Evolutionary conservation across 2,888 invertebrate species (phyloP).

Genomic region (Eutolmus rufibarbis): DNA sequence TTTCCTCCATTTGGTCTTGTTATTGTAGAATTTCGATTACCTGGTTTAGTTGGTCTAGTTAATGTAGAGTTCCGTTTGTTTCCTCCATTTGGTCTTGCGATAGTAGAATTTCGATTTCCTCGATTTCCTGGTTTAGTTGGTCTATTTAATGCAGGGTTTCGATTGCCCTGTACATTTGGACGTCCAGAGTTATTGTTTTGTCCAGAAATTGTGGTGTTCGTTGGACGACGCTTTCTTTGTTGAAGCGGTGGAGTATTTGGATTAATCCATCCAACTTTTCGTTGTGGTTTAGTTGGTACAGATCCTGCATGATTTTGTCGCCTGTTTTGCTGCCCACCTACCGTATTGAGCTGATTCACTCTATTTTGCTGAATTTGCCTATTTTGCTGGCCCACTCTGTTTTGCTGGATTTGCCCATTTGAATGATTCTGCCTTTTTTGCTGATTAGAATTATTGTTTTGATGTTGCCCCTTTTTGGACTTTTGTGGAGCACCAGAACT

Average conservation of each 20-base stretch:
- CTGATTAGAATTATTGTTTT: neutral
- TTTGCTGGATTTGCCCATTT: neutral
- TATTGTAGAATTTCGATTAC: no score
- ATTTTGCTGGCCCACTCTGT: neutral
- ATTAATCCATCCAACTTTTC: neutral
- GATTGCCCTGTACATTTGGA: neutral
- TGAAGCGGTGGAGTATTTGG: neutral
- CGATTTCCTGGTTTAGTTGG: neutral
- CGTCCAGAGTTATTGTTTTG: neutral
- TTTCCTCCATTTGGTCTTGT: neutral
- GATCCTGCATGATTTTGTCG: neutral
- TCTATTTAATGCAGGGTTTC: neutral
- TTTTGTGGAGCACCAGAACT: neutral
- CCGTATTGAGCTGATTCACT: no score
- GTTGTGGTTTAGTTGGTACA: neutral
- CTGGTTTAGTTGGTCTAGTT: neutral
- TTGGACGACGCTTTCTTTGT: neutral
- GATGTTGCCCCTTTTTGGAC: neutral
- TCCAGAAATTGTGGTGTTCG: neutral
- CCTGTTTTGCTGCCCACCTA: no score
- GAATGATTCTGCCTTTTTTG: neutral
- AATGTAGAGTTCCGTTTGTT: neutral
- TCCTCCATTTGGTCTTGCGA: neutral
- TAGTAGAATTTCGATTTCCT: neutral
- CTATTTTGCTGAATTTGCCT: neutral